Conservation (phyloP, 2,888 invertebrate genomes). For the Branchipolynoe longqiensis region DNA sequence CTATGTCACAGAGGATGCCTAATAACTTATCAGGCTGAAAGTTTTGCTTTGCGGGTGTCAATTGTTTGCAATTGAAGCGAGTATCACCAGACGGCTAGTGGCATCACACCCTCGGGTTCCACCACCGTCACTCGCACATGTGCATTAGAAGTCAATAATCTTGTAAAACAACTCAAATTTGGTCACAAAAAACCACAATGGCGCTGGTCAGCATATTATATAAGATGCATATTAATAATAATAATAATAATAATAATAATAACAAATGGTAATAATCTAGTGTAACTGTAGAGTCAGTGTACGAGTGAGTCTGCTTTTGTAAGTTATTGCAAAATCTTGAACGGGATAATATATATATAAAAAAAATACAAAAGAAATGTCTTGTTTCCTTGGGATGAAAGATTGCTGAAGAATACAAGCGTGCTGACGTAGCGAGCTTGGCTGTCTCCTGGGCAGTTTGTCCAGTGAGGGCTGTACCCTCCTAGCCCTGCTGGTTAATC, state of each 20-base stretch:
- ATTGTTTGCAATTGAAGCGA: slow-evolving; percentile 25
- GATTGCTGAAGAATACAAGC: slow-evolving; percentile 37
- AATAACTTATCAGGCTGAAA: slow-evolving; percentile 39
- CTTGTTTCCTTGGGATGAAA: slow-evolving; percentile 46
- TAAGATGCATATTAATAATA: slow-evolving; percentile 22
- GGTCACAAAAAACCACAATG: slow-evolving; percentile 37
- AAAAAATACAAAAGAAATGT: too few species aligned
- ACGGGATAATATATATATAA: slow-evolving; percentile 8
- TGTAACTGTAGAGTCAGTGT: slow-evolving; percentile 34
- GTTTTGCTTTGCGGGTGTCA: slow-evolving; percentile 30
- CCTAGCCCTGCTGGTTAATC: slow-evolving; percentile 10
- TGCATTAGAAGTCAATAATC: neutral
- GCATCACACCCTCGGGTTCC: slow-evolving; percentile 9
- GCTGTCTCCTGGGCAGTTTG: slow-evolving; percentile 32
- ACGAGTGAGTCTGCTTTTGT: slow-evolving; percentile 48
- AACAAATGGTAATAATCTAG: slow-evolving; percentile 33
- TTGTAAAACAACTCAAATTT: neutral
- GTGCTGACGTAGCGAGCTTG: slow-evolving; percentile 43
- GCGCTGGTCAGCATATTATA: slow-evolving; percentile 11
- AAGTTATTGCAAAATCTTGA: slow-evolving; percentile 57
- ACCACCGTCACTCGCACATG: neutral
- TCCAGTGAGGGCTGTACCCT: slow-evolving; percentile 2
- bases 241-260: too few species aligned
- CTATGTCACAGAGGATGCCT: neutral
- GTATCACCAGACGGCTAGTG: neutral